Percentiles rank a stretch among this genome's conserved stretches.
Conservation (phyloP, 64 coral and sea anemone genomes). For the Montipora sp. region DNA sequence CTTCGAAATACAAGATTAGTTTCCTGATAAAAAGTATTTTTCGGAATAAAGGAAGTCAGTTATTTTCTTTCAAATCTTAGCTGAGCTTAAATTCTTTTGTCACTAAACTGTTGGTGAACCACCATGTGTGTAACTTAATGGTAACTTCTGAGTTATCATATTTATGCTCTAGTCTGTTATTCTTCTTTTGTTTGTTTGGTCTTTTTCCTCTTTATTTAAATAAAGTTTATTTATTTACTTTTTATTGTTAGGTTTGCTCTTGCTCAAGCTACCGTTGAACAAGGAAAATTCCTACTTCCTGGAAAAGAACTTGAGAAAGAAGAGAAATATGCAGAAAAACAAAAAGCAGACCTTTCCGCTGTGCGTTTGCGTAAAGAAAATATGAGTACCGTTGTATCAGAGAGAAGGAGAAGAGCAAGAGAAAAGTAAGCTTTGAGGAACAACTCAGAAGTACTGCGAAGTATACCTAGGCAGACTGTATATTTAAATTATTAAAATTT, state of each 20-base stretch:
- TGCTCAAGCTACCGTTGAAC: conserved; percentile 92
- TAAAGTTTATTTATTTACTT: background rate
- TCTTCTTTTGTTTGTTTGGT: too few species aligned
- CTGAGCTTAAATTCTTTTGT: too few species aligned
- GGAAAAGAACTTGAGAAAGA: conserved; percentile 93
- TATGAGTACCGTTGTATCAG: conserved; percentile 63
- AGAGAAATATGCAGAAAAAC: conserved; percentile 79
- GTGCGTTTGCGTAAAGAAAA: conserved; percentile 85
- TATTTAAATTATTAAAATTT: too few species aligned
- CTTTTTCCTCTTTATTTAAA: background rate
- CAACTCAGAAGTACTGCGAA: background rate
- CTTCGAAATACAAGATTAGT: too few species aligned
- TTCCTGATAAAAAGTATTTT: too few species aligned
- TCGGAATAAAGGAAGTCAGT: too few species aligned
- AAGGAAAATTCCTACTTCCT: conserved; percentile 93
- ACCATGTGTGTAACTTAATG: too few species aligned
- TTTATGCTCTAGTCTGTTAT: too few species aligned
- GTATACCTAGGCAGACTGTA: background rate
- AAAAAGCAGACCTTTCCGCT: conserved; percentile 77
- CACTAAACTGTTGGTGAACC: too few species aligned
- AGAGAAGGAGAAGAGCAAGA: conserved; percentile 83
- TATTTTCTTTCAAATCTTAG: too few species aligned
- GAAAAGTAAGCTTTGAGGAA: conserved; percentile 76
- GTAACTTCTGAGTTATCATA: too few species aligned
- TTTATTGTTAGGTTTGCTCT: conserved; percentile 83